Conservation (phyloP, 2,888 invertebrate genomes). For the Leptothorax acervorum region DNA sequence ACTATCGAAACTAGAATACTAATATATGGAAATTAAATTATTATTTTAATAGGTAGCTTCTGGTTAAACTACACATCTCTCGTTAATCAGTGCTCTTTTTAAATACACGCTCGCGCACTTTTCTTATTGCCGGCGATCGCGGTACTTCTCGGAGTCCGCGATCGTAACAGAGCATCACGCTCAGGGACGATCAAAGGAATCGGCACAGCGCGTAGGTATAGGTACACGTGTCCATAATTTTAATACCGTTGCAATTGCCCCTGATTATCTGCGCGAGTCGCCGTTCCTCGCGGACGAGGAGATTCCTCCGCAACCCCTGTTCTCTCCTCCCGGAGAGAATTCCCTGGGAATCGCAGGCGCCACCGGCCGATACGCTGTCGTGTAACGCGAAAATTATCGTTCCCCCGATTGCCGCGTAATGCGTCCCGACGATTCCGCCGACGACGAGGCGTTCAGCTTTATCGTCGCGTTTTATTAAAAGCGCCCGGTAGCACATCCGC, state of each 20-base stretch:
- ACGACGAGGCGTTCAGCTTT: conserved; percentile 61
- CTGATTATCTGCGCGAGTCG: conserved; percentile 55
- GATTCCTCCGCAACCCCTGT: background rate
- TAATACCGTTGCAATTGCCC: conserved; percentile 65
- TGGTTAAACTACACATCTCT: background rate
- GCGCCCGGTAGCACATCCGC: conserved; percentile 61
- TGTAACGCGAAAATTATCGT: conserved; percentile 76
- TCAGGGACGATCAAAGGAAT: conserved; percentile 71
- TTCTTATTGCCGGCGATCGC: conserved; percentile 17
- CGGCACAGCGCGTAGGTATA: conserved; percentile 52
- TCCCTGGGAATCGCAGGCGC: conserved; percentile 2
- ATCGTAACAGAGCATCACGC: conserved; percentile 36
- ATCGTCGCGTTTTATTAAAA: conserved; percentile 68
- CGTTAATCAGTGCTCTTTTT: background rate
- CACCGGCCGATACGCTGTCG: conserved; percentile 66
- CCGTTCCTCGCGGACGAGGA: conserved; percentile 24
- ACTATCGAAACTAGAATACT: background rate
- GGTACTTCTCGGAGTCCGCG: conserved; percentile 5
- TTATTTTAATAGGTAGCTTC: background rate
- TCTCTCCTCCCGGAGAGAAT: background rate
- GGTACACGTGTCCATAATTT: conserved; percentile 64
- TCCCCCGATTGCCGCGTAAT: conserved; percentile 73
- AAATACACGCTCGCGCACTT: background rate
- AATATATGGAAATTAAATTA: background rate
- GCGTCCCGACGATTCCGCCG: conserved; percentile 66